phyloP scores from a whole-genome alignment of 2,797 vertebrate genomes.

The Dryobates pubescens region DNA sequence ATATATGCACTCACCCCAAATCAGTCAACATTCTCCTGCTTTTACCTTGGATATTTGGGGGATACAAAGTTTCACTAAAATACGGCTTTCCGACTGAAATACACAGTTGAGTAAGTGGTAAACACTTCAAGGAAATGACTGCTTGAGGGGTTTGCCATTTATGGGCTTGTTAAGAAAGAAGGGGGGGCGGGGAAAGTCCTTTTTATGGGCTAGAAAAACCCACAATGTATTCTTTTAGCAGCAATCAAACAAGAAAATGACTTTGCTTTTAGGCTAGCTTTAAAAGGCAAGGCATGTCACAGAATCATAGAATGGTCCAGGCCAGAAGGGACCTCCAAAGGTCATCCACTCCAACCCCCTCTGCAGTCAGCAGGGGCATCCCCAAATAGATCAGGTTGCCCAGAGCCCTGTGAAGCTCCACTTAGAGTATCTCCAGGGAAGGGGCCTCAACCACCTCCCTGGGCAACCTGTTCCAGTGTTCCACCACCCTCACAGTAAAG shows the following conservation, averaged over 20 bases:
- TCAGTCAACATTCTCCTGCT: background rate
- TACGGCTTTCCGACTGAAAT: background rate
- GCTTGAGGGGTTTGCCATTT: background rate
- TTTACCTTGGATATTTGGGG: background rate
- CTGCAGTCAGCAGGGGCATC: too few species aligned
- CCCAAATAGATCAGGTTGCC: too few species aligned
- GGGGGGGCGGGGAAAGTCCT: background rate
- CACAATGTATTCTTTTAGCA: background rate
- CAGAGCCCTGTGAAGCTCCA: too few species aligned
- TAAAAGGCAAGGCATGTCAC: background rate
- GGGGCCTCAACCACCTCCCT: too few species aligned
- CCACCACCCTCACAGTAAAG: too few species aligned
- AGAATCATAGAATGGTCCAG: too few species aligned
- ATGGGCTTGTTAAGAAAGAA: background rate
- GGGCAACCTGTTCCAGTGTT: too few species aligned
- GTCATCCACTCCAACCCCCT: too few species aligned
- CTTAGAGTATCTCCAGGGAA: too few species aligned
- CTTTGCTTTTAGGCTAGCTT: background rate
- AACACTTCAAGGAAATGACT: background rate
- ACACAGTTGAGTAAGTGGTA: background rate
- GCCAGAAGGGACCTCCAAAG: too few species aligned
- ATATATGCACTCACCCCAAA: background rate
- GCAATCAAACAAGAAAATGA: background rate
- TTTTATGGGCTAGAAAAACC: background rate
- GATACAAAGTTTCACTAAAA: background rate